Evolutionary conservation across 2,888 invertebrate species (phyloP).

Genomic region (Orchesella flavescens): DNA sequence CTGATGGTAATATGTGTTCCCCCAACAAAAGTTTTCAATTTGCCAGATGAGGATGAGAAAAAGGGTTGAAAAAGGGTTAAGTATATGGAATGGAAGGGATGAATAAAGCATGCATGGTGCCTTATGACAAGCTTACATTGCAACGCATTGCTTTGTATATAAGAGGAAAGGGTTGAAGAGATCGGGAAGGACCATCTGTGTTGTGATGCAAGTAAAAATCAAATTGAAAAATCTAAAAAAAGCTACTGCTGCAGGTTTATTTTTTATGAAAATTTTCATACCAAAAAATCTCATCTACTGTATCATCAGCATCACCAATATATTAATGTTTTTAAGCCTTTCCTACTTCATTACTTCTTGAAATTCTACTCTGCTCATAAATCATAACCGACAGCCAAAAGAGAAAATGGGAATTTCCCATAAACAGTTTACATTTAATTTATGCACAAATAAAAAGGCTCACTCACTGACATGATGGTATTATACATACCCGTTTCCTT

Average conservation of each 20-base stretch:
- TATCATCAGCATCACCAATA: too few species aligned
- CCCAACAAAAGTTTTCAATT: constrained; percentile 51
- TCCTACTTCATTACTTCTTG: constrained; percentile 29
- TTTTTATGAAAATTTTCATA: constrained; percentile 48
- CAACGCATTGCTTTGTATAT: too few species aligned
- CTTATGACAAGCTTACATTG: too few species aligned
- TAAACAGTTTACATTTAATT: too few species aligned
- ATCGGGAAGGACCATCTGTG: constrained; percentile 47
- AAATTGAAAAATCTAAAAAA: constrained; percentile 50
- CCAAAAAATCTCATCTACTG: constrained; percentile 36
- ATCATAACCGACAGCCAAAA: constrained; percentile 58
- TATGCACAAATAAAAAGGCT: too few species aligned
- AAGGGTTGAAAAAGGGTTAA: constrained; percentile 49
- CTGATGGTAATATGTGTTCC: constrained; percentile 7
- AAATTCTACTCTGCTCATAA: constrained; percentile 67
- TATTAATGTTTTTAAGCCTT: constrained; percentile 21
- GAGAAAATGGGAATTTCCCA: too few species aligned
- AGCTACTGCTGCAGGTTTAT: constrained; percentile 17
- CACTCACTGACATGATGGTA: too few species aligned
- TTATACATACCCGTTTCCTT: too few species aligned
- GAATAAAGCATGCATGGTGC: not conserved
- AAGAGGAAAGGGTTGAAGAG: not conserved
- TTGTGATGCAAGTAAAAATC: constrained; percentile 28
- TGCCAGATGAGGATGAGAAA: constrained; percentile 42
- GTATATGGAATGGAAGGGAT: constrained; percentile 2